Percentiles rank a stretch among this genome's conserved stretches.
Conservation (phyloP, 2,113 vertebrate genomes). For the Tringa solitaria region DNA sequence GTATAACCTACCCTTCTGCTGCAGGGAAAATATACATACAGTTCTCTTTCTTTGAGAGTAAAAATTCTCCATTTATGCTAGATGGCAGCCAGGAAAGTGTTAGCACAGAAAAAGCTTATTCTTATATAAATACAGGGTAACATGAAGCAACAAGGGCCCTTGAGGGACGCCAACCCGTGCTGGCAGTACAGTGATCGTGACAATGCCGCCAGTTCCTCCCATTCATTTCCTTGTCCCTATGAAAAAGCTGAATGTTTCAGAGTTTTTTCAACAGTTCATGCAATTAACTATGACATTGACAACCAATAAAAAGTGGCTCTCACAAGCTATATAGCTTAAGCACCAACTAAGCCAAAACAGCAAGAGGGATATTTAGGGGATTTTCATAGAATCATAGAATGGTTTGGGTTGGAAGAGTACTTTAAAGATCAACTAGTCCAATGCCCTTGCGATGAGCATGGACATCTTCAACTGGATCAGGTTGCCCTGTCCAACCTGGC, state of each 20-base stretch:
- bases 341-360: not conserved
- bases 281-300: not conserved
- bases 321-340: not conserved
- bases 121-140: not conserved
- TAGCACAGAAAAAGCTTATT: not conserved
- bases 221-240: not conserved
- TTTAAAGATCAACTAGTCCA: not conserved
- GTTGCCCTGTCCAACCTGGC: rapidly evolving
- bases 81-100: not conserved
- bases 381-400: not conserved
- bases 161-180: not conserved
- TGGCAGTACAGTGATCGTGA: not conserved
- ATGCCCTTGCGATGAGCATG: rapidly evolving
- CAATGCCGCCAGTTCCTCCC: not conserved
- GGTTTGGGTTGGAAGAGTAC: not conserved
- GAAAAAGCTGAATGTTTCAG: not conserved
- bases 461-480: not conserved
- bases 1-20: not conserved
- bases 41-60: not conserved
- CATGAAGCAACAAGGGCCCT: not conserved
- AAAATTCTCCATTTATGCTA: not conserved
- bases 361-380: not conserved
- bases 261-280: not conserved
- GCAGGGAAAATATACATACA: not conserved
- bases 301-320: not conserved